phyloP scores from a whole-genome alignment of 2,888 invertebrate species.

The Ephialtes manifestator region DNA sequence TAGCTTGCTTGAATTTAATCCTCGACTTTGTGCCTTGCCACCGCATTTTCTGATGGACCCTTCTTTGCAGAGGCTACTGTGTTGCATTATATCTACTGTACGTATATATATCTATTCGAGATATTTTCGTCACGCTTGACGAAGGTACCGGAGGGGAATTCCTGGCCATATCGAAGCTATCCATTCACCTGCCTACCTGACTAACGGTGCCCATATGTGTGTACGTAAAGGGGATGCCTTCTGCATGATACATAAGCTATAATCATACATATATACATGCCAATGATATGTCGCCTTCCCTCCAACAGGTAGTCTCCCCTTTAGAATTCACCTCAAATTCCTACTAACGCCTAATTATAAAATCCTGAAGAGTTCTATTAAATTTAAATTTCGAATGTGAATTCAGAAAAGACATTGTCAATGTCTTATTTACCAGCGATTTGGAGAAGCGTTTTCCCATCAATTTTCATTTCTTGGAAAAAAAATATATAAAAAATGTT shows the following conservation, averaged over 20 bases:
- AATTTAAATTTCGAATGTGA: conserved; percentile 8
- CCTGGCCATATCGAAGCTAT: conserved; percentile 38
- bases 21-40: conserved; percentile 54
- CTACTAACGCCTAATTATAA: neutral
- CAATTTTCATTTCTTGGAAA: neutral
- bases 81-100: conserved; percentile 46
- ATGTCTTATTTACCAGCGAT: conserved; percentile 11
- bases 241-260: conserved; percentile 15
- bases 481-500: conserved; percentile 20
- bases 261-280: conserved; percentile 1
- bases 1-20: conserved; percentile 59
- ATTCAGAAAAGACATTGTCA: neutral
- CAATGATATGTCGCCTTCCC: conserved; percentile 30
- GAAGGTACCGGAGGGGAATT: conserved; percentile 58
- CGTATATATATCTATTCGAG: conserved; percentile 51
- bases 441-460: conserved; percentile 6
- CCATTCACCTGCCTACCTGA: conserved; percentile 62
- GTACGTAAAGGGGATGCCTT: conserved; percentile 34
- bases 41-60: conserved; percentile 40
- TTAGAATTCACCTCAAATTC: conserved; percentile 30
- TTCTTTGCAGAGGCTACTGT: conserved; percentile 49
- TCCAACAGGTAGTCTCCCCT: neutral
- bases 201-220: conserved; percentile 53
- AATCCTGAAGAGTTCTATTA: conserved; percentile 4
- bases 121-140: conserved; percentile 67